Conservation (phyloP, 2,888 invertebrate species). For the Augiades crinisus region DNA sequence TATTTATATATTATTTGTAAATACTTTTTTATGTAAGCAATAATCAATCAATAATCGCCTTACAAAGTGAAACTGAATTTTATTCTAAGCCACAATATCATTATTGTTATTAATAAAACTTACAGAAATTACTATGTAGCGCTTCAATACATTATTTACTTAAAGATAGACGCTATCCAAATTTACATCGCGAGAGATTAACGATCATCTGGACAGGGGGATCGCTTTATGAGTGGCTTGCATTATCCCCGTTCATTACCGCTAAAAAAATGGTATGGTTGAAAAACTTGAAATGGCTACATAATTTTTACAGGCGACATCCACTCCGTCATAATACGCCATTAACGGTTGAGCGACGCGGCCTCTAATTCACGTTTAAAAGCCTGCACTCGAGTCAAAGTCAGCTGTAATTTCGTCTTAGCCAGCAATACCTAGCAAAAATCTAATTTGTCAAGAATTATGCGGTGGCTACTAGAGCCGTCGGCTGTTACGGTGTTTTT, state of each 20-base stretch:
- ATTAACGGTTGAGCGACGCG: slow-evolving; percentile 71
- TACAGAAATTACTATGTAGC: background rate
- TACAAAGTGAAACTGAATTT: no score
- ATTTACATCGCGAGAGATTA: background rate
- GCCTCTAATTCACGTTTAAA: slow-evolving; percentile 78
- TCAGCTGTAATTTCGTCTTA: slow-evolving; percentile 77
- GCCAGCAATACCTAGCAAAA: slow-evolving; percentile 73
- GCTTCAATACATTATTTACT: background rate
- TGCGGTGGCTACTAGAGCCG: slow-evolving; percentile 54
- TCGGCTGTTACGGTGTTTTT: slow-evolving; percentile 35
- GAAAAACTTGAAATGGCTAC: slow-evolving; percentile 53
- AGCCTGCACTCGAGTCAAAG: slow-evolving; percentile 79
- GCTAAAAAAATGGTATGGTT: slow-evolving; percentile 30
- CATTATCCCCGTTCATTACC: background rate
- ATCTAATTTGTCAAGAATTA: slow-evolving; percentile 78
- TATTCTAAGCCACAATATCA: no score
- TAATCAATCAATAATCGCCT: no score
- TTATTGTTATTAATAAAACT: no score
- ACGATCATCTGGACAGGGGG: background rate
- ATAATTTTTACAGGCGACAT: slow-evolving; percentile 68
- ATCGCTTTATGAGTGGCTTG: background rate
- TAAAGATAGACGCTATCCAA: background rate
- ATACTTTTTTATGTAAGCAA: no score
- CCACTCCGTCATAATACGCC: slow-evolving; percentile 75
- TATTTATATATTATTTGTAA: no score